phyloP scores from a whole-genome alignment of 2,888 invertebrate genomes.

The Heterodera filipjevi region DNA sequence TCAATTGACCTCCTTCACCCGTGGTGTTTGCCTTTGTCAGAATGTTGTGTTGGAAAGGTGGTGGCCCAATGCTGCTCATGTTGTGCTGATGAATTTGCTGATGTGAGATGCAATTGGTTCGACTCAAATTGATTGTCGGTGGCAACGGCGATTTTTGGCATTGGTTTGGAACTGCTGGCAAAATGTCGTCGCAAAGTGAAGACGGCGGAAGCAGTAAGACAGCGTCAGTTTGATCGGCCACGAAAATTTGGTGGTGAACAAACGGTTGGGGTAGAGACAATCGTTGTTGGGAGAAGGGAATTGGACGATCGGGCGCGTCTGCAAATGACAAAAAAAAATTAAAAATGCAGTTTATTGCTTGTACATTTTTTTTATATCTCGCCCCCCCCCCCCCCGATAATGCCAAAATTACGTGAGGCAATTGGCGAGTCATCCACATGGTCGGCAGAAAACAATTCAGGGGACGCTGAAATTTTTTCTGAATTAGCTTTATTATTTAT shows the following conservation, averaged over 20 bases:
- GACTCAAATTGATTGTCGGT: background rate
- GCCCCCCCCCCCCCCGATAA: too few species aligned
- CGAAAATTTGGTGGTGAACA: background rate
- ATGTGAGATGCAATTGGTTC: background rate
- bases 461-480: too few species aligned
- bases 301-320: background rate
- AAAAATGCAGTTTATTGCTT: too few species aligned
- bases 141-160: conserved; percentile 1
- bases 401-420: too few species aligned
- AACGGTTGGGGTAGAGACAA: background rate
- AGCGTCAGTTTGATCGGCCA: background rate
- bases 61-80: background rate
- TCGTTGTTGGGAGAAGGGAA: background rate
- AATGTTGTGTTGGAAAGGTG: background rate
- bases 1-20: too few species aligned
- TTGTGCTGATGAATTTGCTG: background rate
- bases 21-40: background rate
- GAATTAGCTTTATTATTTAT: too few species aligned
- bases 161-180: background rate
- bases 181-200: background rate
- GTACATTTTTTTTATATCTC: too few species aligned
- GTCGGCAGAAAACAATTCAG: too few species aligned
- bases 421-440: too few species aligned
- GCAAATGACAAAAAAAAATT: too few species aligned
- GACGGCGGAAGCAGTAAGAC: background rate